These are phyloP conservation scores for Rhodophaea formosa DNA, from an alignment of 2,888 invertebrate genomes.

Conservation along the genomic window DNA sequence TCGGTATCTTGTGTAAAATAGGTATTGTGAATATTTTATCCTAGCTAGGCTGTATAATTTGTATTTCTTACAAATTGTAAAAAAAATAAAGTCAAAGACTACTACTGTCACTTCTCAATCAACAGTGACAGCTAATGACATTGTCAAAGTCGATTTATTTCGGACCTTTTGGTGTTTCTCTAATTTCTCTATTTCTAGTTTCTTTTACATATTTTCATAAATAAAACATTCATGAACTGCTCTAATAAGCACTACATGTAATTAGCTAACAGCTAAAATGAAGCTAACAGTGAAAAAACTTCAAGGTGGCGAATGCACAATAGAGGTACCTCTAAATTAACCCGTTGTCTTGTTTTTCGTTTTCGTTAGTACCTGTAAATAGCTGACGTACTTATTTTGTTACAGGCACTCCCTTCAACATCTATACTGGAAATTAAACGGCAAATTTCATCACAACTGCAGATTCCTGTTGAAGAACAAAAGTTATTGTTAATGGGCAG, in stretches of 20 bases:
- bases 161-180: background rate
- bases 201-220: background rate
- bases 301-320: conserved; percentile 85
- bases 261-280: conserved; percentile 70
- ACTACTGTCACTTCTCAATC: no score
- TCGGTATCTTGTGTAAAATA: no score
- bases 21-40: no score
- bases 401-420: conserved; percentile 78
- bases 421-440: conserved; percentile 86
- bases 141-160: no score
- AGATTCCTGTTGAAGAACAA: conserved; percentile 85
- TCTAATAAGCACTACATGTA: background rate
- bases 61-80: no score
- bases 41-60: no score
- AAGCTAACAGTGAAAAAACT: conserved; percentile 87
- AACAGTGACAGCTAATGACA: no score
- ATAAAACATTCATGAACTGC: background rate
- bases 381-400: conserved; percentile 11
- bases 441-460: conserved; percentile 82
- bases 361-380: background rate
- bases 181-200: background rate
- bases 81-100: no score
- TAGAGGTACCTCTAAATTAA: conserved; percentile 79
- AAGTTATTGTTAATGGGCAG: conserved; percentile 87
- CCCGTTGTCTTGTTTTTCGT: conserved; percentile 21